Percentiles rank a stretch among this genome's conserved stretches.
phyloP scores from a whole-genome alignment of 1,140 invertebrate species.

The Drosophila mayri region DNA sequence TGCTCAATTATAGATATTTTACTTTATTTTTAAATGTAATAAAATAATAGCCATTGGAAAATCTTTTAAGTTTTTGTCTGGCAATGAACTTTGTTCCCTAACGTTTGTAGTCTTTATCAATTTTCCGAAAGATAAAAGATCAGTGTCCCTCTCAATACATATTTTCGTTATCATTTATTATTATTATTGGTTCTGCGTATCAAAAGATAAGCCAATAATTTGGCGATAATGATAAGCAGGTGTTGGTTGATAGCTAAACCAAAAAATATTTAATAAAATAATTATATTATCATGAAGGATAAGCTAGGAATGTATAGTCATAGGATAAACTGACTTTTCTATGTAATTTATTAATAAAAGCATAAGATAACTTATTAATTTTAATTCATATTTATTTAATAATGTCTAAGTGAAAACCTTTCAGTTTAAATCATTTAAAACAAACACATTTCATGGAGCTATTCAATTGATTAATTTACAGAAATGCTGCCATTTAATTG shows the following conservation, averaged over 20 bases:
- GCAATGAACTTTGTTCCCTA: neutral
- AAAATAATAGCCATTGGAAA: too few relatives aligned
- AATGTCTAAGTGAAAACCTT: neutral
- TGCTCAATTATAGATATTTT: neutral
- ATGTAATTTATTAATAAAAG: too few relatives aligned
- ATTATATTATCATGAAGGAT: neutral
- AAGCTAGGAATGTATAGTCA: neutral
- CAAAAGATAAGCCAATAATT: slow-evolving; percentile 10
- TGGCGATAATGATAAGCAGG: slow-evolving; percentile 4
- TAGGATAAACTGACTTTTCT: too few relatives aligned
- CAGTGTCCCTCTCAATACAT: slow-evolving; percentile 1
- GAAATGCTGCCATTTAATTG: slow-evolving; percentile 15
- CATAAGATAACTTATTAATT: neutral
- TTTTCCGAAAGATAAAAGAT: neutral
- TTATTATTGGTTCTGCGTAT: slow-evolving; percentile 2
- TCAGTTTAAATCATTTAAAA: too few relatives aligned
- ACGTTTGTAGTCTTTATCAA: neutral
- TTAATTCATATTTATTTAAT: neutral
- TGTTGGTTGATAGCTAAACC: neutral
- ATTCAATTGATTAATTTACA: slow-evolving; percentile 24
- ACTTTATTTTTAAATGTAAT: neutral
- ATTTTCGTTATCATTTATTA: slow-evolving; percentile 2
- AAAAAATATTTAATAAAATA: neutral
- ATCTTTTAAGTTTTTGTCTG: neutral
- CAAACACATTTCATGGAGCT: neutral